These are phyloP conservation scores for Cantharis rustica DNA, from an alignment of 2,888 invertebrate genomes.

Conservation along the genomic window DNA sequence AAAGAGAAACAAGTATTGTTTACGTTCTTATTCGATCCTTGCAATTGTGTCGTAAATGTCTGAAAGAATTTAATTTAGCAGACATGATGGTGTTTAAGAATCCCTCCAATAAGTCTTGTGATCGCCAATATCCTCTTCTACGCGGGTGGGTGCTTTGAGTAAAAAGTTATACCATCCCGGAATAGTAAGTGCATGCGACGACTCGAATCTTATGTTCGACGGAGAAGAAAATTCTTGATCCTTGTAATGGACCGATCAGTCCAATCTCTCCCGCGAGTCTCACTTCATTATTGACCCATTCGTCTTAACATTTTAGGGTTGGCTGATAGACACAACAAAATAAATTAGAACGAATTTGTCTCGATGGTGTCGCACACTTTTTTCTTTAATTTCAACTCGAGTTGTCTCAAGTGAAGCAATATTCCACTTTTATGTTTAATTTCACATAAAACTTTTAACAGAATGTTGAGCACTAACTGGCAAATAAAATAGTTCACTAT, in stretches of 20 bases:
- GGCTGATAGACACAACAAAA: constrained; percentile 9
- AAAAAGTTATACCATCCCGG: constrained; percentile 17
- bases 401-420: not conserved
- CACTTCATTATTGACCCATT: constrained; percentile 52
- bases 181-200: constrained; percentile 15
- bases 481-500: not conserved
- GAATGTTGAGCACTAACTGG: too few relatives aligned
- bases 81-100: constrained; percentile 38
- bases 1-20: not conserved
- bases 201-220: constrained; percentile 6
- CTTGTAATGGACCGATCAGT: constrained; percentile 49
- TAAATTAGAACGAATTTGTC: constrained; percentile 12
- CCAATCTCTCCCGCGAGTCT: constrained; percentile 50
- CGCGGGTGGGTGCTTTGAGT: constrained; percentile 15
- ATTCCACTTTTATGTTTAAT: not conserved
- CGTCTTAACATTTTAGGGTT: constrained; percentile 20
- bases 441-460: not conserved
- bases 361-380: not conserved
- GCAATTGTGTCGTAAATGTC: constrained; percentile 34
- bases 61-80: constrained; percentile 46
- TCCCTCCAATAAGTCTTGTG: constrained; percentile 40
- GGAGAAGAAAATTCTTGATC: constrained; percentile 32
- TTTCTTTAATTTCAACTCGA: not conserved
- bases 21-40: constrained; percentile 11
- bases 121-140: constrained; percentile 47